phyloP scores from a whole-genome alignment of 2,888 invertebrate species.

The Oscheius sp. region DNA sequence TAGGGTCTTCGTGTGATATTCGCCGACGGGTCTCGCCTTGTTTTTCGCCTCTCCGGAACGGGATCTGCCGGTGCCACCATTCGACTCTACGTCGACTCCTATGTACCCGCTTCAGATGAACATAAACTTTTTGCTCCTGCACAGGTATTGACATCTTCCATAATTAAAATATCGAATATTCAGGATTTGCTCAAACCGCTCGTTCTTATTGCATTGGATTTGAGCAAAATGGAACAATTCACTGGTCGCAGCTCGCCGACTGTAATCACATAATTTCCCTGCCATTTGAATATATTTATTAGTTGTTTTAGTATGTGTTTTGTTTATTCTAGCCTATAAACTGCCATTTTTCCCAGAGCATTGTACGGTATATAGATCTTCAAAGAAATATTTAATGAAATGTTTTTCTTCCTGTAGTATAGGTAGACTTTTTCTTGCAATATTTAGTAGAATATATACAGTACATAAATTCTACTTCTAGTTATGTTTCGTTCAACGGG shows the following conservation, averaged over 20 bases:
- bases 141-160: slow-evolving; percentile 73
- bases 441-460: slow-evolving; percentile 1
- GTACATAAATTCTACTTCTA: slow-evolving; percentile 6
- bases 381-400: too few species aligned
- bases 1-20: slow-evolving; percentile 94
- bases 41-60: slow-evolving; percentile 94
- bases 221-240: slow-evolving; percentile 85
- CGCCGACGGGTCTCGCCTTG: slow-evolving; percentile 91
- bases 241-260: slow-evolving; percentile 92
- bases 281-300: slow-evolving; percentile 13
- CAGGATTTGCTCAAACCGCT: slow-evolving; percentile 85
- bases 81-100: slow-evolving; percentile 87
- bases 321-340: not conserved
- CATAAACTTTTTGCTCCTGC: slow-evolving; percentile 76
- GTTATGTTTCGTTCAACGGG: slow-evolving; percentile 34
- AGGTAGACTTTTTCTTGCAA: not conserved
- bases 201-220: slow-evolving; percentile 86
- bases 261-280: slow-evolving; percentile 84
- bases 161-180: slow-evolving; percentile 41
- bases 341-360: slow-evolving; percentile 1
- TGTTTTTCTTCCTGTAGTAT: not conserved
- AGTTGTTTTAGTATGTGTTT: slow-evolving; percentile 13
- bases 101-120: slow-evolving; percentile 83
- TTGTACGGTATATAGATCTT: not conserved
- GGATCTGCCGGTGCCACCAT: slow-evolving; percentile 98